A percentile compares a stretch with the other conserved stretches of the same genome.
These are phyloP conservation scores for Nesospiza acunhae DNA, from an alignment of 2,113 vertebrate species.

Conservation along the genomic window DNA sequence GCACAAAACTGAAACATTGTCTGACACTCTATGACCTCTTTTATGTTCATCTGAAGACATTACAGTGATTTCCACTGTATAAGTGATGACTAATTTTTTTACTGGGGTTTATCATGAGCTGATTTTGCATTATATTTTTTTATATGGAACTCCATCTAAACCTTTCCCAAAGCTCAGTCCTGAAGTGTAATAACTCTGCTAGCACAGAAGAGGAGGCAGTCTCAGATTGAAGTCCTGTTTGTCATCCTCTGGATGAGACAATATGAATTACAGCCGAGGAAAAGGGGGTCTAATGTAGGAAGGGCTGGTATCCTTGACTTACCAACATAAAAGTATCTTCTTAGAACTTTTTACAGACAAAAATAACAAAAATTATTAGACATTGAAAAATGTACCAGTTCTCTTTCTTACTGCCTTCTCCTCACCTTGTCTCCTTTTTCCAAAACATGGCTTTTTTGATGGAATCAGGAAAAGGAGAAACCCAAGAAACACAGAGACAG, in stretches of 20 bases:
- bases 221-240: background rate
- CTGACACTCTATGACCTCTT: background rate
- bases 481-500: constrained; percentile 92
- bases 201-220: background rate
- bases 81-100: background rate
- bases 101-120: background rate
- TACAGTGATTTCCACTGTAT: background rate
- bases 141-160: background rate
- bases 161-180: background rate
- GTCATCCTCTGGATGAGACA: background rate
- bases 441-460: constrained; percentile 82
- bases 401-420: background rate
- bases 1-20: background rate
- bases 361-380: background rate
- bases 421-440: constrained; percentile 76
- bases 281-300: background rate
- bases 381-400: background rate
- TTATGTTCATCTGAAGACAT: background rate
- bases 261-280: background rate
- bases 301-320: background rate
- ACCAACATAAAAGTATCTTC: background rate
- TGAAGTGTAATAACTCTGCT: background rate
- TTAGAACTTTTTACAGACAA: background rate
- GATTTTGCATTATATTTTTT: background rate
- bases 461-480: constrained; percentile 98